Conservation (phyloP, 2,888 invertebrate species). For the Antheraea assamensis region DNA sequence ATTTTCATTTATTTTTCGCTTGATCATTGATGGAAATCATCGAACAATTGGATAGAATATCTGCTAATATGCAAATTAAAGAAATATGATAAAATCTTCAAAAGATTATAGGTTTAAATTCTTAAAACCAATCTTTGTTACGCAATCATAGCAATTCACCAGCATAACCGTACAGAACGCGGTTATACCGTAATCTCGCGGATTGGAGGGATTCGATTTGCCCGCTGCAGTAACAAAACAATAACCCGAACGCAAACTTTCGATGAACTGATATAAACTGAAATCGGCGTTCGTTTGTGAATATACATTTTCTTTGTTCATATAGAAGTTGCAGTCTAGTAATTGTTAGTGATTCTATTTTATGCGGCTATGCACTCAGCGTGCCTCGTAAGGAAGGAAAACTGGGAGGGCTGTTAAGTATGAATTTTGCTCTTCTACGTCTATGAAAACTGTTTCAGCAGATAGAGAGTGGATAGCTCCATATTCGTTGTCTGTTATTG, state of each 20-base stretch:
- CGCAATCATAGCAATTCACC: slow-evolving; percentile 26
- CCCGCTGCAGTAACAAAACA: slow-evolving; percentile 49
- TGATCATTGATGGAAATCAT: too few relatives aligned
- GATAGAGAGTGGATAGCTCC: not conserved
- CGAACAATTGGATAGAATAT: too few relatives aligned
- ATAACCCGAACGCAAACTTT: slow-evolving; percentile 47
- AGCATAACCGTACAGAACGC: slow-evolving; percentile 26
- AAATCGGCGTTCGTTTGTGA: slow-evolving; percentile 33
- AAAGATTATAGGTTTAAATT: not conserved
- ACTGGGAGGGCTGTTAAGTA: not conserved
- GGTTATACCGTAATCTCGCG: slow-evolving; percentile 44
- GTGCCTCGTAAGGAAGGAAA: too few relatives aligned
- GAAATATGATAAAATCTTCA: not conserved
- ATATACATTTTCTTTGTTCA: slow-evolving; percentile 14
- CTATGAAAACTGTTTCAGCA: not conserved
- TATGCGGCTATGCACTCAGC: not conserved
- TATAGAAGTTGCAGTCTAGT: not conserved
- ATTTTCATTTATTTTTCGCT: too few relatives aligned
- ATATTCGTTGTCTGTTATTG: not conserved
- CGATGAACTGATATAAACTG: slow-evolving; percentile 33
- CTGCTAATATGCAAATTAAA: not conserved
- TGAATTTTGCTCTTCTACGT: not conserved
- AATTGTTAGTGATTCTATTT: not conserved
- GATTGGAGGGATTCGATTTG: slow-evolving; percentile 56
- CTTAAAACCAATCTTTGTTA: slow-evolving; percentile 19